Evolutionary conservation across 2,113 vertebrate genomes (phyloP), one percentile per base, ranked within the genome.

Genomic region (Pholis gunnellus): DNA sequence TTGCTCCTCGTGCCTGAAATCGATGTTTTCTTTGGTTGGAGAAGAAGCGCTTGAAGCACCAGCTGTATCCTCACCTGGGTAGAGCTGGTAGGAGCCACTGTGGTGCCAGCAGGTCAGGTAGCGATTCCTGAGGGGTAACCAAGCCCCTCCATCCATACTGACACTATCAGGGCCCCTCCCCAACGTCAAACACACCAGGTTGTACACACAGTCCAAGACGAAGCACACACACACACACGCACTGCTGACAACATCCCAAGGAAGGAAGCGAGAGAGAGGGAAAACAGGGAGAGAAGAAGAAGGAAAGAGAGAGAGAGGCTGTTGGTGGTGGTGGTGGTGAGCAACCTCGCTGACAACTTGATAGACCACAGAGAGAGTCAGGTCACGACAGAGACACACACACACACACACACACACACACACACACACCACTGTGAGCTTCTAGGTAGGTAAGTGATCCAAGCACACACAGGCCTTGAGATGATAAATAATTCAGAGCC

Each of bases 81-180:
- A 95, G 29, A 99, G 97, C 95, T 96, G 97, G 57, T 99, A 99
- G 83, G 96, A 99, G 91, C 98, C 98, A 77, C 96, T 96, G 95
- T 97, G 95, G 84, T 97, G 97, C 97, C 97, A 98, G 72, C 92
- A 96, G 86, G 97, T 94, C 93, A 98, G 93, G 92, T 96, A 96
- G 92, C 96, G 97, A 92, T 96, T 96, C 93, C 95, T 95, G 88
- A 96, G 93, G 78, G 96, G 95, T 88, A 97, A 93, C 97, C 97
- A 97, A 93, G 95, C 94, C 94, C 96, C 96, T 79, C 95, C 95
- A 92, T 97, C 97, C 98, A 99, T 98, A 90, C 95, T 96, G 75
- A 73, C 68, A 71, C 85, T 75, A 75, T 59, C 67, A 79, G 85
- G 76, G 72, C 78, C 76, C 38, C 72, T 87, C 25, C 38, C 73